Base-by-base conservation (phyloP, 2,888 invertebrate genomes). In the Panzeria rudis region DNA sequence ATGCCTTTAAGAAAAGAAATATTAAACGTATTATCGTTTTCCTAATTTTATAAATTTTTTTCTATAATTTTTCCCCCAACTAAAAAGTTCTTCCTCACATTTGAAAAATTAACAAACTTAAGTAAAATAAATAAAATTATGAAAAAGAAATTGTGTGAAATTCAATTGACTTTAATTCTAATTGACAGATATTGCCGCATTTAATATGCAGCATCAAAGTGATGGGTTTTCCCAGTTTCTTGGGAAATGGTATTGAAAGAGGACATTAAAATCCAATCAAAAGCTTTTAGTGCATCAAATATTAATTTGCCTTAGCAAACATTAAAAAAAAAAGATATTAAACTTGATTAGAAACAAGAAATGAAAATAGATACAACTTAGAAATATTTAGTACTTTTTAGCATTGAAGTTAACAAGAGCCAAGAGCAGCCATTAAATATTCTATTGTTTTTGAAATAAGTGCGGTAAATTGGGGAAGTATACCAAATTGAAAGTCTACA, bases 251-350 rank as follows among this genome's bases (percentile, higher is more conserved):
- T 20, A 54, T 38, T 61, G 15, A 11, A 8, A 13, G 35, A 54
- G 59, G 23, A 76, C 61, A 84, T 44, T 76, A 23, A 54, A 80
- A 84, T 80, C 61, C 66, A 80, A 84, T 84, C 52, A 84, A 84
- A 80, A 81, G 80, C 80, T 84, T 81, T 84, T 81, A 84, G 61
- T 61, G 50, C 47, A 81, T 84, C 13, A 84, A 84, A 72, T 54
- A 80, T 84, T 84, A 35, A 84, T 80, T 80, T 44, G 54, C 52
- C 32, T 52, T 41, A 23, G 50, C 13, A 47, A 61, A 13, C 4
- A 50, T 8, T 11, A 23, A 62, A 13, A 29, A 15, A 13, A 8
- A 56, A 29, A n/a, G 3, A n/a, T 32, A 32, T 56, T 32, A n/a
- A 56, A 25, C 11, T 54, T 25, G 9, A 29, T n/a, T 32, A 17